phyloP scores from a whole-genome alignment of 2,113 vertebrate genomes.

The Nycticebus coucang region DNA sequence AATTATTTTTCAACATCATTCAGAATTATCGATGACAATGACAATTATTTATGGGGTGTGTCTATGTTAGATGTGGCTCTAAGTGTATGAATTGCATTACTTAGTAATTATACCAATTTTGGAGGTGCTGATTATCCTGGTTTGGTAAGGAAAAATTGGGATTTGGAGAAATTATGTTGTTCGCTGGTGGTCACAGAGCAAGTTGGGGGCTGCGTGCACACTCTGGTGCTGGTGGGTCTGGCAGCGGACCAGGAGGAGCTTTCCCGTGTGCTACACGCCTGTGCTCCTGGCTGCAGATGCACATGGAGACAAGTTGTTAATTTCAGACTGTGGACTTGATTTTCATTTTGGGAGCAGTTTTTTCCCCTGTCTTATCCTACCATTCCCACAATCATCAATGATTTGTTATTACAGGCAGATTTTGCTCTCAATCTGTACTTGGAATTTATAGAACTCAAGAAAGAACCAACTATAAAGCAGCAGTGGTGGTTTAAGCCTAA shows the following conservation, averaged over 20 bases:
- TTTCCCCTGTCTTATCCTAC: conserved; percentile 24
- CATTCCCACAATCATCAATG: background rate
- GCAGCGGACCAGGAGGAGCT: background rate
- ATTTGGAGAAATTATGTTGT: conserved; percentile 17
- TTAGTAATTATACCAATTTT: background rate
- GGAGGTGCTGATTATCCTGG: background rate
- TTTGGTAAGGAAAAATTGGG: background rate
- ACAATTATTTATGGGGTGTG: background rate
- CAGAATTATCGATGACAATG: background rate
- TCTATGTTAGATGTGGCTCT: background rate
- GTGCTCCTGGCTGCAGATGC: background rate
- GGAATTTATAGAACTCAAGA: conserved; percentile 21
- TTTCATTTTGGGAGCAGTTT: background rate
- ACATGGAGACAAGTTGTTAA: background rate
- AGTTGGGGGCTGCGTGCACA: background rate
- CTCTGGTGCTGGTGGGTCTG: background rate
- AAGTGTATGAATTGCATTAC: background rate
- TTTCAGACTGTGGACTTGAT: conserved; percentile 14
- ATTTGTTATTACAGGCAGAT: conserved; percentile 23
- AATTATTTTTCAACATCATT: background rate
- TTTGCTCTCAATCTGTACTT: conserved; percentile 35
- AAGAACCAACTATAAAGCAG: background rate
- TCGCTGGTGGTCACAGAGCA: background rate
- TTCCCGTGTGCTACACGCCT: background rate
- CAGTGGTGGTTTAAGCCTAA: background rate